Evolutionary conservation across 2,888 invertebrate species (phyloP).

Genomic region (Pemphredon lugubris): DNA sequence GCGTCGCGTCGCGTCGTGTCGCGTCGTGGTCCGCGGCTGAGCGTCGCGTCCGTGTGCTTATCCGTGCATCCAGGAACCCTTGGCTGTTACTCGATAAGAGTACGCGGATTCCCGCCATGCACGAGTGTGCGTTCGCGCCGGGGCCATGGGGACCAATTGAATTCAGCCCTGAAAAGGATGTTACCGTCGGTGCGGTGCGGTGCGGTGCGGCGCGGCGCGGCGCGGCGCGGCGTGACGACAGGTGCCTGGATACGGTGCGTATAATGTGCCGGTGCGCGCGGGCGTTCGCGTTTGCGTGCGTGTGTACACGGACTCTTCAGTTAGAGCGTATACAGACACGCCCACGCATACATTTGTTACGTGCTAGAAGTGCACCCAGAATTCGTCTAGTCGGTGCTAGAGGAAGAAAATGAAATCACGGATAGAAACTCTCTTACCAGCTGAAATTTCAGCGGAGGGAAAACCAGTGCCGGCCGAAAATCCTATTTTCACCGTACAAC

Average conservation of each 20-base stretch:
- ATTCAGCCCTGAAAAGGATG: conserved; percentile 62
- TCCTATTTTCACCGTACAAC: conserved; percentile 41
- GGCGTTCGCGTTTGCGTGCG: not conserved
- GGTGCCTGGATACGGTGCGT: conserved; percentile 47
- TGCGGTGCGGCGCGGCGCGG: too few species aligned
- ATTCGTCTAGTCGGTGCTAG: conserved; percentile 19
- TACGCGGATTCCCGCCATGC: conserved; percentile 11
- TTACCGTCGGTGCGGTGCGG: too few species aligned
- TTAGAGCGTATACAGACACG: not conserved
- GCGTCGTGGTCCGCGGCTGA: conserved; percentile 20
- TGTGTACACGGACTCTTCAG: not conserved
- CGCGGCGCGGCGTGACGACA: conserved; percentile 63
- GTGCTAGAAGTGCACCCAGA: conserved; percentile 5
- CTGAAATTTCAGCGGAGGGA: conserved; percentile 33
- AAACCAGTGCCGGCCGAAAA: conserved; percentile 24
- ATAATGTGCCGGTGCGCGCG: not conserved
- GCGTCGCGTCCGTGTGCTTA: conserved; percentile 22
- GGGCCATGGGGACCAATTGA: conserved; percentile 62
- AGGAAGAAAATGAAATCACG: conserved; percentile 52
- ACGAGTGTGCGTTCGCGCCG: not conserved
- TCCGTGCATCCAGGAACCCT: not conserved
- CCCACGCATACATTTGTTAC: not conserved
- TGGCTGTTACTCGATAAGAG: conserved; percentile 18
- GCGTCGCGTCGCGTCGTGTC: conserved; percentile 11
- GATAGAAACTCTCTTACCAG: conserved; percentile 6